Evolutionary conservation across 2,797 vertebrate species (phyloP), one percentile per base, ranked within the genome.

Genomic region (Nyctalus aviator): DNA sequence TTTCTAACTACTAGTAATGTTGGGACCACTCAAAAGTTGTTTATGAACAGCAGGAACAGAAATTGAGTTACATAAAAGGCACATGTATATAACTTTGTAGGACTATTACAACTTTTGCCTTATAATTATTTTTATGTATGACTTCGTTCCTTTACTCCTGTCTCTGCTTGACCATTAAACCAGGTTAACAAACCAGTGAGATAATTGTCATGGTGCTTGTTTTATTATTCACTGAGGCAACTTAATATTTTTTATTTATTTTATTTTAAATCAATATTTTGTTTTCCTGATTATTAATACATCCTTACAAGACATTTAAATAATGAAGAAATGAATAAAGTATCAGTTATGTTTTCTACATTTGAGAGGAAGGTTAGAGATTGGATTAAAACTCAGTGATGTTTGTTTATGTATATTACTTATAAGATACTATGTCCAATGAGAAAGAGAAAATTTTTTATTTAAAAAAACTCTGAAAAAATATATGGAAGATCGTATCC

Each of bases 221-320:
- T n/a, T 32, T 76, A 2, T 13, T 84, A 41, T 18, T 94, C 55
- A 73, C 9, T 13, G 44, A 82, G 44, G 32, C 27, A 84, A 23
- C 1, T 66, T 84, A 53, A 89, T 14, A 37, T 32, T 18, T 53
- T 48, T 75, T n/a, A 41, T 17, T 2, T 12, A 20, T n/a, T 13
- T 64, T 7, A 73, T 3, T 81, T 21, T 11, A 76, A 89, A 87
- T 48, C 62, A 59, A 0, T 27, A 64, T 72, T 44, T 87, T 53
- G 50, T 32, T 89, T 95, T 84, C 71, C n/a, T 62, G 57, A 68
- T 84, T 72, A 79, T 57, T 62, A 75, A 44, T 25, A 12, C 10
- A 90, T 73, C 86, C 18, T 83, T 83, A 48, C 18, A 66, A 88
- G 91, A 68, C 27, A 86, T 44, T 79, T 44, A 77, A 41, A 44